These are phyloP conservation scores for human DNA, from an alignment of 2,113 vertebrate genomes.

Conservation along the genomic window DNA sequence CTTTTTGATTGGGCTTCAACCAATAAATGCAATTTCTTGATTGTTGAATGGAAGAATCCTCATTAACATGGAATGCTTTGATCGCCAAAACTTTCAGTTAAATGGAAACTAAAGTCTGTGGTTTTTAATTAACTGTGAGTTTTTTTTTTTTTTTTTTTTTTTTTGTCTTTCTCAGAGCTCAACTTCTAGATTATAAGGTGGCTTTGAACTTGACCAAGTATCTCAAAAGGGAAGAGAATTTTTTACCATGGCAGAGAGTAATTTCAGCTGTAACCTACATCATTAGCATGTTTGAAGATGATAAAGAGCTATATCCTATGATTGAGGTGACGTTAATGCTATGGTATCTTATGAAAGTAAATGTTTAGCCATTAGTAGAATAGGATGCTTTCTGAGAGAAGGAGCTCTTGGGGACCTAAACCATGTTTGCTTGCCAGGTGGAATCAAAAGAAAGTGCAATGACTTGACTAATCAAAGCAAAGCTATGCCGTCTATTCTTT, in stretches of 20 bases:
- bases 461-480: background rate
- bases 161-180: slow-evolving; percentile 84
- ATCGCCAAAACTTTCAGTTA: background rate
- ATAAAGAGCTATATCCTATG: slow-evolving; percentile 83
- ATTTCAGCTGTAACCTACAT: slow-evolving; percentile 90
- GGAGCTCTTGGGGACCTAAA: background rate
- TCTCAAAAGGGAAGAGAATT: slow-evolving; percentile 85
- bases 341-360: background rate
- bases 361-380: background rate
- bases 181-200: slow-evolving; percentile 86
- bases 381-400: background rate
- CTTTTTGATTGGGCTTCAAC: background rate
- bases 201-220: slow-evolving; percentile 92
- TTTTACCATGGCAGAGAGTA: slow-evolving; percentile 91
- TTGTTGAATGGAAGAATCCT: slow-evolving; percentile 18
- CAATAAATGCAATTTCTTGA: slow-evolving; percentile 40
- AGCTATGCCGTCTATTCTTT: background rate
- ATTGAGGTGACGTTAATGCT: slow-evolving; percentile 88
- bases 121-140: slow-evolving; percentile 34
- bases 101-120: background rate
- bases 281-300: slow-evolving; percentile 89
- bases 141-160: slow-evolving; percentile 22
- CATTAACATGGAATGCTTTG: background rate
- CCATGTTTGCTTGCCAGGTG: no score
- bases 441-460: background rate